Conservation (phyloP, 2,888 invertebrate species). For the Trissolcus brochymenae region DNA sequence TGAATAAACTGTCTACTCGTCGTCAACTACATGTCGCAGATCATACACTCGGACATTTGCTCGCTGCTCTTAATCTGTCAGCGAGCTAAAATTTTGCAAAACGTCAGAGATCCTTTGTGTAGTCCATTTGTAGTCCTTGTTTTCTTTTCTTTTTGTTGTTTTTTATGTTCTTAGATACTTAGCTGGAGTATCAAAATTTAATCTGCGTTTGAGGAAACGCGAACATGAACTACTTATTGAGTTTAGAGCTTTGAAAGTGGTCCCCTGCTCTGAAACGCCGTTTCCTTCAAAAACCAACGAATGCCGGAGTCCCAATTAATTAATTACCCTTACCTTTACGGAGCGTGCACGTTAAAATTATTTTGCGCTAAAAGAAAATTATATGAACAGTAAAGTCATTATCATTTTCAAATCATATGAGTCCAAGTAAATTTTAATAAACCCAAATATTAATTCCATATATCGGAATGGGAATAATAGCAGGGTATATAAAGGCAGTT, state of each 20-base stretch:
- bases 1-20: background rate
- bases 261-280: slow-evolving; percentile 19
- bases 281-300: slow-evolving; percentile 29
- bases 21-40: background rate
- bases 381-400: background rate
- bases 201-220: slow-evolving; percentile 49
- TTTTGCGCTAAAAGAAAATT: slow-evolving; percentile 1
- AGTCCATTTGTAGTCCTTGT: background rate
- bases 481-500: too few relatives aligned
- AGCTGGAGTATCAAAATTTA: slow-evolving; percentile 43
- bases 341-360: background rate
- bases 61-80: background rate
- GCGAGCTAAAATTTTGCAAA: too few relatives aligned
- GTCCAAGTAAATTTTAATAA: too few relatives aligned
- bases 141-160: slow-evolving; percentile 12
- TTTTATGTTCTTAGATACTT: slow-evolving; percentile 23
- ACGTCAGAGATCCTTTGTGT: background rate
- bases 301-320: slow-evolving; percentile 28
- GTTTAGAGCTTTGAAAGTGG: slow-evolving; percentile 39
- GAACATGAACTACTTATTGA: slow-evolving; percentile 52
- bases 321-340: slow-evolving; percentile 10
- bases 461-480: too few relatives aligned
- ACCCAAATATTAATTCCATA: too few relatives aligned
- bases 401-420: too few relatives aligned
- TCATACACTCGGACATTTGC: background rate